A percentile compares a stretch with the other conserved stretches of the same genome.
Evolutionary conservation across 2,113 vertebrate genomes (phyloP).

Genomic region (Dunckerocampus dactyliophorus): DNA sequence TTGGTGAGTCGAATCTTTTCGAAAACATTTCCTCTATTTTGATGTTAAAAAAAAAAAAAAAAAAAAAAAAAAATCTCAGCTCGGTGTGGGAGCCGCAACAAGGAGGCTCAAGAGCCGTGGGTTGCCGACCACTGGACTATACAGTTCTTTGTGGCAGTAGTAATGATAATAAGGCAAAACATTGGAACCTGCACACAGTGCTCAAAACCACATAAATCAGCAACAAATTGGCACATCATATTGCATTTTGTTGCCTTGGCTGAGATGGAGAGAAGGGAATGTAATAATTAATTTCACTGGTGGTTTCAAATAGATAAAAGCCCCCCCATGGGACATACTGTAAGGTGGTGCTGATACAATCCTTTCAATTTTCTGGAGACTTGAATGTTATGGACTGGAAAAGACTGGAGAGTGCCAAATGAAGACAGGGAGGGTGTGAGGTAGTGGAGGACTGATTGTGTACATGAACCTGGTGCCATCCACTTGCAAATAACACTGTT

Average conservation of each 20-base stretch:
- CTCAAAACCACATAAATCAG: slow-evolving; percentile 3
- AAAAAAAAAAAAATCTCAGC: no score
- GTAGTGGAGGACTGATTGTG: slow-evolving; percentile 17
- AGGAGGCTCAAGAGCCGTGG: no score
- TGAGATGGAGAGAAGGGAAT: neutral
- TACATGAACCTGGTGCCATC: slow-evolving; percentile 13
- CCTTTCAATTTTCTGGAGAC: neutral
- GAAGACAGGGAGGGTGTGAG: slow-evolving; percentile 13
- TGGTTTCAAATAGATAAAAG: neutral
- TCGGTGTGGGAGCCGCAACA: no score
- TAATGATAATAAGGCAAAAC: neutral
- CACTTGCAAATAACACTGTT: neutral
- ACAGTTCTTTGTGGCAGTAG: no score
- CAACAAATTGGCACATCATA: slow-evolving; percentile 1
- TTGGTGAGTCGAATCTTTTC: no score
- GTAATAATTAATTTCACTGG: neutral
- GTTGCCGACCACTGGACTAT: no score
- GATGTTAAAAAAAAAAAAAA: no score
- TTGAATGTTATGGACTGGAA: slow-evolving; percentile 1
- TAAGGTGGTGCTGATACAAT: no score
- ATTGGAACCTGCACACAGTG: neutral
- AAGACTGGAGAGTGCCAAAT: slow-evolving; percentile 10
- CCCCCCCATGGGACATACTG: no score
- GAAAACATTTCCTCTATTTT: no score
- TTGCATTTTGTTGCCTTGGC: slow-evolving; percentile 1